Evolutionary conservation across 2,797 vertebrate species (phyloP), one percentile per base, ranked within the genome.

Genomic region (Echiichthys vipera): DNA sequence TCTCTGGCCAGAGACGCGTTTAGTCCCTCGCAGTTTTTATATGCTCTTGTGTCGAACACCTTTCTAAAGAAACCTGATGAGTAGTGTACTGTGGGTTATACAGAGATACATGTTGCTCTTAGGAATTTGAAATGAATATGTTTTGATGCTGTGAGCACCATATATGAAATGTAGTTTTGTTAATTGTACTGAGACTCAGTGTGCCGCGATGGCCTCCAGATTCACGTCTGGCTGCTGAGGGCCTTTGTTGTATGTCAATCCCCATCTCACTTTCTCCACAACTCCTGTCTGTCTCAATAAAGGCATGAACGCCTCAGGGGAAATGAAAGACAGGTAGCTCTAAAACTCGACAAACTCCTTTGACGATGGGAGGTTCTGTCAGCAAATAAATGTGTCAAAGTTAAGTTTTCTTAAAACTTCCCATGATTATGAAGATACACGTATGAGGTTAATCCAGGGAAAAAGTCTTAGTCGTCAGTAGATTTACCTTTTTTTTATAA

Each of bases 131-230:
- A 18, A 47, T 62, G 30, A 62, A 62, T 14, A 20, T 27, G n/a
- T 27, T 2, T 30, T 7, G 50, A 11, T 27, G 24, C 24, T 50
- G 13, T 24, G n/a, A 15, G 11, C 32, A 15, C 29, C 53, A 55
- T 34, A 22, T 36, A 24, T 17, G 3, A 32, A 53, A 53, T 53
- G 24, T 2, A 2, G 30, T 32, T 54, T n/a, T 15, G 7, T 25
- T 64, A 13, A 50, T 54, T 46, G 42, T 46, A 20, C 39, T 72
- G 22, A 54, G 43, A 5, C n/a, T n/a, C n/a, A n/a, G n/a, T n/a
- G n/a, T n/a, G 34, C 34, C 34, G 4, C 1, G 34, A n/a, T n/a
- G 34, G 34, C 12, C 14, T 13, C 14, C 30, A 37, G 40, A 18
- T 61, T 43, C 46, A 51, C 15, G 34, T 70, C 37, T 20, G 27